phyloP scores from a whole-genome alignment of 2,113 vertebrate species.

The Gymnogyps californianus region DNA sequence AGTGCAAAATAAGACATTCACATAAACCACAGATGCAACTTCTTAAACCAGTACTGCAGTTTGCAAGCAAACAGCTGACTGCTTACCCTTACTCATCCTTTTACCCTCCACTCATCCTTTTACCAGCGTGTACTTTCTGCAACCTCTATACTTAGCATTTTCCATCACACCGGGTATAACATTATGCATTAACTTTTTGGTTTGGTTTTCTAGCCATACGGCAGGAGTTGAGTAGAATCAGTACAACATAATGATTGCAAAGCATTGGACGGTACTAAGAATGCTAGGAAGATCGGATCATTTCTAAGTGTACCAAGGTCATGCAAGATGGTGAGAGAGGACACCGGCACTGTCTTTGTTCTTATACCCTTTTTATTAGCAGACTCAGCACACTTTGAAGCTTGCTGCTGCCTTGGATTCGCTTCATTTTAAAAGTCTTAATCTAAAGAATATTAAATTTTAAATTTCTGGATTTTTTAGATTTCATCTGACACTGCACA shows the following conservation, averaged over 20 bases:
- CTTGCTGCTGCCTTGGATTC: conserved; percentile 84
- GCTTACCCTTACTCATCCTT: conserved; percentile 55
- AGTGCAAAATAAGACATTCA: conserved; percentile 3
- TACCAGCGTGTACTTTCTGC: conserved; percentile 2
- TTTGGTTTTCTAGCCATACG: conserved; percentile 86
- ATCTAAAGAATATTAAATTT: conserved; percentile 74
- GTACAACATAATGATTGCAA: conserved; percentile 85
- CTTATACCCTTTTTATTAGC: conserved; percentile 84
- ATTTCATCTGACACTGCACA: conserved; percentile 87
- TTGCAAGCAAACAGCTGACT: conserved; percentile 53
- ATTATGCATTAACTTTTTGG: conserved; percentile 5
- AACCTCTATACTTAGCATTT: not conserved
- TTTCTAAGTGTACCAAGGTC: conserved; percentile 68
- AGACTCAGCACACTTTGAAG: conserved; percentile 88
- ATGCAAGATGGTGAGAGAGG: conserved; percentile 63
- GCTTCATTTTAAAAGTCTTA: conserved; percentile 80
- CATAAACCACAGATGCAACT: not conserved
- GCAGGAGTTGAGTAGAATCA: conserved; percentile 94
- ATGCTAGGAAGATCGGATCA: conserved; percentile 68
- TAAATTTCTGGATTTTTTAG: conserved; percentile 89
- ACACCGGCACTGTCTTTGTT: conserved; percentile 76
- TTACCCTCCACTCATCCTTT: conserved; percentile 32
- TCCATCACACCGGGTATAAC: not conserved
- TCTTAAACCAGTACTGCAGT: conserved; percentile 23
- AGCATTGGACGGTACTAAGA: conserved; percentile 43